Conservation (phyloP, 2,797 vertebrate genomes). For the Neosalanx taihuensis region DNA sequence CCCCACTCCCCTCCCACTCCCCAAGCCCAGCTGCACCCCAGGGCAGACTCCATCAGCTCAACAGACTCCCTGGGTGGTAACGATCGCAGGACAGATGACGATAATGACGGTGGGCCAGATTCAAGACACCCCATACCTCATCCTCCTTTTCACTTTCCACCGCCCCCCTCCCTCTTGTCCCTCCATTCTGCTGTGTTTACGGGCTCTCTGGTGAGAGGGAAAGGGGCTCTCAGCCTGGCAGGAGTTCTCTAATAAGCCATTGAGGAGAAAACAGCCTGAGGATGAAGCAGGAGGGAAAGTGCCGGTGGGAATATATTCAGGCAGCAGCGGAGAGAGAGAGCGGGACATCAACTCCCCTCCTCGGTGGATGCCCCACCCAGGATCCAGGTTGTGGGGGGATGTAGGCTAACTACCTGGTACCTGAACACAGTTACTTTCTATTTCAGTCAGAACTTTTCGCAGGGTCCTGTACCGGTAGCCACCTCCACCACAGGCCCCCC, state of each 20-base stretch:
- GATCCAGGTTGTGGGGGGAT: conserved; percentile 27
- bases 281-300: background rate
- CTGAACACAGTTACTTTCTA: background rate
- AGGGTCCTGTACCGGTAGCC: background rate
- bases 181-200: conserved; percentile 17
- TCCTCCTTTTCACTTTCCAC: conserved; percentile 26
- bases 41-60: conserved; percentile 35
- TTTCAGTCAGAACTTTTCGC: too few species aligned
- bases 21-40: background rate
- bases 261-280: background rate
- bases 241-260: conserved; percentile 10
- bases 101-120: conserved; percentile 61
- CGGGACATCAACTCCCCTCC: background rate
- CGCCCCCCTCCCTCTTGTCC: background rate
- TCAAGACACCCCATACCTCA: conserved; percentile 65
- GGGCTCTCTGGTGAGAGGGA: conserved; percentile 6
- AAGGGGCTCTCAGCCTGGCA: conserved; percentile 7
- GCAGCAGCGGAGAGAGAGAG: background rate
- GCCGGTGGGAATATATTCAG: background rate
- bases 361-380: too few species aligned
- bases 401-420: conserved; percentile 47
- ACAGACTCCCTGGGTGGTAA: conserved; percentile 70
- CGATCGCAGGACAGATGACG: conserved; percentile 75
- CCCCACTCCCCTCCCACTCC: too few species aligned
- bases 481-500: conserved; percentile 35